Conservation (phyloP, 1,140 invertebrate genomes). For the Heliothis subflexa region DNA sequence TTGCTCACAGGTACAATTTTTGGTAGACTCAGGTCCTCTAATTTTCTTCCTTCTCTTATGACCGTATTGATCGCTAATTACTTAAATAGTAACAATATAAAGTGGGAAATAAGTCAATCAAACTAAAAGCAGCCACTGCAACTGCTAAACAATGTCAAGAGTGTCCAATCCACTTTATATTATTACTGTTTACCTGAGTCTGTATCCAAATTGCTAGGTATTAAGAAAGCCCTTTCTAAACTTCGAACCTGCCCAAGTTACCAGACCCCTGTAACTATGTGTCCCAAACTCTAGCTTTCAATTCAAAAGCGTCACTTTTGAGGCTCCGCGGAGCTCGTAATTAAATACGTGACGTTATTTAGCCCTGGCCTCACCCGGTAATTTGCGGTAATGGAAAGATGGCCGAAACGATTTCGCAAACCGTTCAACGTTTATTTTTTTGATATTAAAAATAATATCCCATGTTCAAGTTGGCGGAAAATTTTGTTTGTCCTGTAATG, state of each 20-base stretch:
- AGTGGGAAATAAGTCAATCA: too few relatives aligned
- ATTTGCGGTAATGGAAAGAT: slow-evolving; percentile 70
- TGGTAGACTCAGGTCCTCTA: too few relatives aligned
- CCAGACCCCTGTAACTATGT: slow-evolving; percentile 40
- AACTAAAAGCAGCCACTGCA: too few relatives aligned
- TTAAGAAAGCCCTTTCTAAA: neutral
- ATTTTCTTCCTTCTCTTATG: too few relatives aligned
- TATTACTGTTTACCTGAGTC: neutral
- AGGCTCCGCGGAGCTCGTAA: slow-evolving; percentile 65
- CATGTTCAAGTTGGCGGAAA: slow-evolving; percentile 53
- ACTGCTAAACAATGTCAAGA: too few relatives aligned
- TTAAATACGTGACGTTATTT: slow-evolving; percentile 80
- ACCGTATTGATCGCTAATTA: too few relatives aligned
- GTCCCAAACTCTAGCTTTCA: slow-evolving; percentile 63
- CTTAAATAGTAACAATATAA: too few relatives aligned
- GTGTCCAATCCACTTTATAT: neutral
- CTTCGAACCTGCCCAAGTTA: neutral
- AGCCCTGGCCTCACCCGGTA: slow-evolving; percentile 60
- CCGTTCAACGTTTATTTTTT: slow-evolving; percentile 43
- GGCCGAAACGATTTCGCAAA: slow-evolving; percentile 47
- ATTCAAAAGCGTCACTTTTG: slow-evolving; percentile 68
- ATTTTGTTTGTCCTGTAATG: slow-evolving; percentile 36
- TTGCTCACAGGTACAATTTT: too few relatives aligned
- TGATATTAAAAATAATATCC: slow-evolving; percentile 49
- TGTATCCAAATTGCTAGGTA: neutral